A percentile compares a stretch with the other conserved stretches of the same genome.
phyloP scores from a whole-genome alignment of 1,140 invertebrate species.

The Tetraneura akinire region DNA sequence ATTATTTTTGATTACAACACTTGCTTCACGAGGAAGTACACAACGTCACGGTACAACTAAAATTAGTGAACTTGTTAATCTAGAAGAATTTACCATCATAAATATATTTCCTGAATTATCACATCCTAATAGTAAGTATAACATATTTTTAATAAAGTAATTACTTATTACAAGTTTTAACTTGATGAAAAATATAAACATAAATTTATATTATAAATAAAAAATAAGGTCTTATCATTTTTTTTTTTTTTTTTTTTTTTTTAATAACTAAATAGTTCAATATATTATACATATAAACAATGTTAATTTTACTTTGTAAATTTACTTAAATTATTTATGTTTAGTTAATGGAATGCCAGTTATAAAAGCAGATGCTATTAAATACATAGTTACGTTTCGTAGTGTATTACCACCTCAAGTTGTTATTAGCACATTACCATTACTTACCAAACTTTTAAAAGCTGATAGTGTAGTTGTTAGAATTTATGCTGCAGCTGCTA shows the following conservation, averaged over 20 bases:
- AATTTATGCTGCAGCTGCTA: constrained; percentile 87
- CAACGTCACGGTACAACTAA: constrained; percentile 88
- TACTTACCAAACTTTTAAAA: constrained; percentile 73
- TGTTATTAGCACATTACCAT: constrained; percentile 73
- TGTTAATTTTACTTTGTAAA: too few relatives aligned
- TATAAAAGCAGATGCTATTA: constrained; percentile 94
- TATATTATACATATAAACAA: too few relatives aligned
- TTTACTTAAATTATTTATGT: constrained; percentile 52
- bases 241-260: too few relatives aligned
- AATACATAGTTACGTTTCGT: constrained; percentile 94
- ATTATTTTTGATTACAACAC: constrained; percentile 91
- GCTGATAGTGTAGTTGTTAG: constrained; percentile 85
- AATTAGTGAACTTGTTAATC: constrained; percentile 84
- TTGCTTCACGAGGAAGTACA: constrained; percentile 87
- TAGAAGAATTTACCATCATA: constrained; percentile 81
- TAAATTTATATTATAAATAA: too few relatives aligned
- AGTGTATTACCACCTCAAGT: constrained; percentile 81
- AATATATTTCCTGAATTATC: constrained; percentile 86
- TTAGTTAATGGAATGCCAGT: constrained; percentile 86
- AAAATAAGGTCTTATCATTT: too few relatives aligned
- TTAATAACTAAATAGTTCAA: too few relatives aligned
- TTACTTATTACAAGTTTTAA: too few relatives aligned
- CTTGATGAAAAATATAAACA: too few relatives aligned
- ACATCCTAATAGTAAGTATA: constrained; percentile 67
- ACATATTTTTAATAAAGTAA: background rate